Percentiles rank a stretch among this genome's conserved stretches.
phyloP scores from a whole-genome alignment of 2,888 invertebrate genomes.

The Notodonta dromedarius region DNA sequence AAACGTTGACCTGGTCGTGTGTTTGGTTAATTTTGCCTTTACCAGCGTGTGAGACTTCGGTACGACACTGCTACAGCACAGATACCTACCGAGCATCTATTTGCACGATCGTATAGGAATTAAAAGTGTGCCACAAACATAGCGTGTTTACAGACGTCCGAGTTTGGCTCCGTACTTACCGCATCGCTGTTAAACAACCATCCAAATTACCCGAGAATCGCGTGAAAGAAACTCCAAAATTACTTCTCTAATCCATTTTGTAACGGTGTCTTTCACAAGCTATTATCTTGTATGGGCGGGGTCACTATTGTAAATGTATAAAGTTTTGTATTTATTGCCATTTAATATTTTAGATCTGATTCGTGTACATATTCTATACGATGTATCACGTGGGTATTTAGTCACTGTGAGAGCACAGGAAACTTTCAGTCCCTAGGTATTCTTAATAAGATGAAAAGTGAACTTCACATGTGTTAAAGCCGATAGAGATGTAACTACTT shows the following conservation, averaged over 20 bases:
- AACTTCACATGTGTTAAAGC: background rate
- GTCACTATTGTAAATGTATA: slow-evolving; percentile 25
- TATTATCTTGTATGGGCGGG: slow-evolving; percentile 36
- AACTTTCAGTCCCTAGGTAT: background rate
- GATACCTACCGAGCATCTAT: slow-evolving; percentile 48
- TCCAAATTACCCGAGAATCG: slow-evolving; percentile 54
- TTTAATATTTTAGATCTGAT: slow-evolving; percentile 3
- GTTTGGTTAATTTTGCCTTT: slow-evolving; percentile 69
- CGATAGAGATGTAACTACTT: background rate
- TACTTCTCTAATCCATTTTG: slow-evolving; percentile 47
- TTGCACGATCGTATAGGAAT: slow-evolving; percentile 59
- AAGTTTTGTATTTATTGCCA: slow-evolving; percentile 13
- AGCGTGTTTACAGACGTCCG: slow-evolving; percentile 58
- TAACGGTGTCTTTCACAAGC: slow-evolving; percentile 49
- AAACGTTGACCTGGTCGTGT: slow-evolving; percentile 76
- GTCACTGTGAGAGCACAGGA: background rate
- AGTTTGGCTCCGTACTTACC: slow-evolving; percentile 47
- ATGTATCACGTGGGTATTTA: background rate
- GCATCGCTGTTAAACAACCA: slow-evolving; percentile 42
- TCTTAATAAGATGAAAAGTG: background rate
- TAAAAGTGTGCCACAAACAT: slow-evolving; percentile 68
- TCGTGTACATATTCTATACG: background rate
- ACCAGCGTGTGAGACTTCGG: slow-evolving; percentile 50
- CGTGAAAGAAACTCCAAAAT: slow-evolving; percentile 47
- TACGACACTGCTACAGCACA: slow-evolving; percentile 40